A percentile compares a stretch with the other conserved stretches of the same genome.
Evolutionary conservation across 2,888 invertebrate species (phyloP).

Genomic region (Asteroscopus sphinx): DNA sequence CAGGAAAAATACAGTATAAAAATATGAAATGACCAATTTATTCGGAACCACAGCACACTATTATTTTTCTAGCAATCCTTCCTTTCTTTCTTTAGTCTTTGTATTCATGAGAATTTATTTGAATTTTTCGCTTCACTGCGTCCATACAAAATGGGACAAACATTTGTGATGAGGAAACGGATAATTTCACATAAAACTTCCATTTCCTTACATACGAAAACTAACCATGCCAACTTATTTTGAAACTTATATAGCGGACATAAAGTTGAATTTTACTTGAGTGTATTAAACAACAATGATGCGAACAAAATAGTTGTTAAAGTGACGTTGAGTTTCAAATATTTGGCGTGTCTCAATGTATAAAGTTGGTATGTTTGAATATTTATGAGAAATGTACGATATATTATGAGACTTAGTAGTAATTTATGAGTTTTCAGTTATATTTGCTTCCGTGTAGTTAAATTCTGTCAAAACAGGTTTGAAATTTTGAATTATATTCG

Average conservation of each 20-base stretch:
- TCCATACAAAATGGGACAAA: constrained; percentile 6
- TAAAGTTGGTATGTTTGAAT: constrained; percentile 19
- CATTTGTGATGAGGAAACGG: constrained; percentile 8
- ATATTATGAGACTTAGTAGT: constrained; percentile 1
- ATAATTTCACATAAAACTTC: constrained; percentile 19
- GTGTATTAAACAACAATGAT: neutral
- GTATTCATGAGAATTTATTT: constrained; percentile 16
- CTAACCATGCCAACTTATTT: neutral
- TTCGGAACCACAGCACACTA: neutral
- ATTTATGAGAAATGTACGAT: constrained; percentile 4
- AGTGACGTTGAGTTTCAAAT: constrained; percentile 18
- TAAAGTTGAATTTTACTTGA: constrained; percentile 2
- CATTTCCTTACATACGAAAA: neutral
- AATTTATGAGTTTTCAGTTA: neutral
- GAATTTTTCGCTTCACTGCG: constrained; percentile 17
- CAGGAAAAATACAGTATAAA: neutral
- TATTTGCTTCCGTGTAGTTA: neutral
- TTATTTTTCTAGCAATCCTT: neutral
- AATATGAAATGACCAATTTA: neutral
- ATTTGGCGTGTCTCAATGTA: constrained; percentile 11
- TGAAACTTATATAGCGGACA: neutral
- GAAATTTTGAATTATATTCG: too few relatives aligned
- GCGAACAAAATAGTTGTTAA: constrained; percentile 20
- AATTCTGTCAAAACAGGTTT: too few relatives aligned
- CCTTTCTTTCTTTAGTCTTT: constrained; percentile 8